Evolutionary conservation across 2,113 vertebrate genomes (phyloP).

Genomic region (Heterotilapia buettikoferi): DNA sequence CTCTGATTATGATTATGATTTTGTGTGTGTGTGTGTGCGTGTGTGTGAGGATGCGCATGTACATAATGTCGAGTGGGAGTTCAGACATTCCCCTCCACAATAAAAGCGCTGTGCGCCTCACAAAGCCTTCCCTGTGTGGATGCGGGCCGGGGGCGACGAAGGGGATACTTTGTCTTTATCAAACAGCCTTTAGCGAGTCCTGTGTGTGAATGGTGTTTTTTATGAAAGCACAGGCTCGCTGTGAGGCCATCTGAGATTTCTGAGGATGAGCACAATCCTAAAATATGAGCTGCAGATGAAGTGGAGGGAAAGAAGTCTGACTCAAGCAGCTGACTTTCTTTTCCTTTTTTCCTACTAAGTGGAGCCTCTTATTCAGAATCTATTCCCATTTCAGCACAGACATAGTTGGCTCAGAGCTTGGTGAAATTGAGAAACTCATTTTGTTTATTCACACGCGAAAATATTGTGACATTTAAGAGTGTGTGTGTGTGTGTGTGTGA

Average conservation of each 20-base stretch:
- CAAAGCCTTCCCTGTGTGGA: slow-evolving; percentile 43
- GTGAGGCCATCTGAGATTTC: neutral
- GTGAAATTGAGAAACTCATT: slow-evolving; percentile 12
- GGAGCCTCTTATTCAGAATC: neutral
- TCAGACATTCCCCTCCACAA: slow-evolving; percentile 61
- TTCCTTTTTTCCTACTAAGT: neutral
- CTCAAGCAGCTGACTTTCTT: neutral
- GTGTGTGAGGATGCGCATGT: neutral
- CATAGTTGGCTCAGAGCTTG: neutral
- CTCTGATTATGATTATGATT: neutral
- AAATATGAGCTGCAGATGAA: slow-evolving; percentile 13
- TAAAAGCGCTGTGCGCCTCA: slow-evolving; percentile 53
- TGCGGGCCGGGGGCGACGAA: neutral
- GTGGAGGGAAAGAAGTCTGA: neutral
- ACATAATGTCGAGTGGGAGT: slow-evolving; percentile 41
- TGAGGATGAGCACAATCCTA: slow-evolving; percentile 33
- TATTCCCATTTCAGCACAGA: slow-evolving; percentile 13
- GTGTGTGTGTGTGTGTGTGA: neutral
- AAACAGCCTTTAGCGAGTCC: neutral
- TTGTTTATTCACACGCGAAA: slow-evolving; percentile 16
- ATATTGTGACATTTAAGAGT: neutral
- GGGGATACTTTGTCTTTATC: slow-evolving; percentile 20
- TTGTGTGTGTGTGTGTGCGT: neutral
- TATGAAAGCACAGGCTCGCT: slow-evolving; percentile 13
- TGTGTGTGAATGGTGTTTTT: slow-evolving; percentile 36